Percentiles rank a stretch among this genome's conserved stretches.
phyloP scores from a whole-genome alignment of 2,113 vertebrate genomes.

The Rousettus leschenaultii region DNA sequence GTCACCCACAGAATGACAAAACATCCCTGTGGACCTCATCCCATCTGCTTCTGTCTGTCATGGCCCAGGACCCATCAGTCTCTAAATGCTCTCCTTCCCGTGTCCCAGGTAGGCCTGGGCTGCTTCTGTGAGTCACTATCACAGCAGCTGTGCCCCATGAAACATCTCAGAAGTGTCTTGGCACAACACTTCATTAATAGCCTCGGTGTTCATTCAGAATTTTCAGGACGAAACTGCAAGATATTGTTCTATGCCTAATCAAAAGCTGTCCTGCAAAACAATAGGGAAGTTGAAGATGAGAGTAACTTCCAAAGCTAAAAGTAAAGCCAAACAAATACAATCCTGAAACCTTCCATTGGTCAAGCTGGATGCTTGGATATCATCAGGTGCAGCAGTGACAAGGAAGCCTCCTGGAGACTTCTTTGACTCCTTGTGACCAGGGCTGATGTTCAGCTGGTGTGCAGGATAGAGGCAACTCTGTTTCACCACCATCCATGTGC shows the following conservation, averaged over 20 bases:
- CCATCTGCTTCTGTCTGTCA: slow-evolving; percentile 8
- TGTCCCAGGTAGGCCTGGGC: background rate
- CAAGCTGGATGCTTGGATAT: background rate
- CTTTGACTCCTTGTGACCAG: background rate
- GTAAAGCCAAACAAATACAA: background rate
- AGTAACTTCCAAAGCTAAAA: background rate
- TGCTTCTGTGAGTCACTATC: background rate
- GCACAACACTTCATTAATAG: too few species aligned
- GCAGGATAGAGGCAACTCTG: too few species aligned
- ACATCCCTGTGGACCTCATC: background rate
- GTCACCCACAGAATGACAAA: background rate
- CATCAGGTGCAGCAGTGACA: too few species aligned
- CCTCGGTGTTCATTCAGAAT: background rate
- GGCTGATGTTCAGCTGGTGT: background rate
- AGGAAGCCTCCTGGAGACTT: background rate
- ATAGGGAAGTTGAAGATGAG: background rate
- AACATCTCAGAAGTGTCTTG: background rate
- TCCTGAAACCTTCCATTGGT: background rate
- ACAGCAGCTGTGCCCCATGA: background rate
- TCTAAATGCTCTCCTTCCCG: background rate
- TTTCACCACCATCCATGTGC: background rate
- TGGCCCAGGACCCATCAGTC: background rate
- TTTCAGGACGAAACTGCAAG: background rate
- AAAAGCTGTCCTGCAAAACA: background rate
- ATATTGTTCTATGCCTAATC: background rate